Evolutionary conservation across 2,888 invertebrate species (phyloP), one percentile per base, ranked within the genome.

Genomic region (Lasioglossum leucozonium): DNA sequence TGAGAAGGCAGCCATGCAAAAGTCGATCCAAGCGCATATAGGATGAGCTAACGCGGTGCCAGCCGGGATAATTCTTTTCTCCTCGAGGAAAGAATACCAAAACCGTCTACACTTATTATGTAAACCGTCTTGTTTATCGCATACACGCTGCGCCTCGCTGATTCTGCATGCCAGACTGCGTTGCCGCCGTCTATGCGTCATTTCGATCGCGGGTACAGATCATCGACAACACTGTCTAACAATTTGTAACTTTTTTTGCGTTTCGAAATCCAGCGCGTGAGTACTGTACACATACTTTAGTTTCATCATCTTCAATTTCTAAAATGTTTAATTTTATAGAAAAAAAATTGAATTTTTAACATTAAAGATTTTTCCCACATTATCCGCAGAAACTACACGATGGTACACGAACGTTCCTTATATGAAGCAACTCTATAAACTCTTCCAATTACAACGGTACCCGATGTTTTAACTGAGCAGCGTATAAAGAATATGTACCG

Each of bases 121-220:
- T 76, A 76, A 79, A 75, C 65, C 26, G 16, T 47, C 16, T 40
- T 55, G 73, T 82, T 76, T 72, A 72, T 75, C 76, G 44, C 76
- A 22, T 55, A 34, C 72, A 77, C 77, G 55, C n/a, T 42, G 55
- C 40, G 74, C 51, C 37, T 51, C 44, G 55, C 18, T 62, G 75
- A 81, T 81, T 71, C 62, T 72, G 71, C 42, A 58, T 71, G 58
- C 44, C 40, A 26, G 22, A 47, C 67, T 47, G 74, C 58, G 44
- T 42, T 18, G 13, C 42, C n/a, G 47, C 47, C n/a, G 47, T 37
- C 2, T 47, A 65, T 69, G 77, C 69, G 77, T 69, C 69, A 67
- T 40, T 47, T 62, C 34, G 42, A 44, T 26, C 69, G 40, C 69
- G n/a, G 30, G 30, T 22, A 26, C 37, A 51, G 67, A 51, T 77